phyloP scores from a whole-genome alignment of 2,113 vertebrate species.

The Phainopepla nitens region DNA sequence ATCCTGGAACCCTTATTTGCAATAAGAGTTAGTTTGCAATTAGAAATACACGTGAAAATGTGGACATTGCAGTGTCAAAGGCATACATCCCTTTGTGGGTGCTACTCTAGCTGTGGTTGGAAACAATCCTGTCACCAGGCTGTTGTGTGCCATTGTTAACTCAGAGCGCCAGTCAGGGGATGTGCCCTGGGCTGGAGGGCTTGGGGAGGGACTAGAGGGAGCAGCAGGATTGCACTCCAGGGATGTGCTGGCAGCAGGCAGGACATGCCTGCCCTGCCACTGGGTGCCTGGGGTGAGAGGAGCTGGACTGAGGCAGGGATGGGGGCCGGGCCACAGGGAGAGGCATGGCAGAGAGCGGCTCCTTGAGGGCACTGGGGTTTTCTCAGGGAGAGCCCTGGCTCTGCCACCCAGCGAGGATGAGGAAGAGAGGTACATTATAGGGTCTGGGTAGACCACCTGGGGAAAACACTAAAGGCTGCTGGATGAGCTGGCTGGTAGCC shows the following conservation, averaged over 20 bases:
- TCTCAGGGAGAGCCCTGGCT: neutral
- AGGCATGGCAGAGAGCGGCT: accelerated
- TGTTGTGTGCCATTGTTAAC: accelerated
- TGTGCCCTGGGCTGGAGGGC: neutral
- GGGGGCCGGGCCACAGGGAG: neutral
- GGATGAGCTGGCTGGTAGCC: neutral
- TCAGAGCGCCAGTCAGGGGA: neutral
- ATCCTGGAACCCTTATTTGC: neutral
- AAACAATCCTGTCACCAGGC: neutral
- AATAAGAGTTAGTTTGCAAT: too few species aligned
- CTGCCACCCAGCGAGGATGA: neutral
- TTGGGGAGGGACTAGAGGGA: neutral
- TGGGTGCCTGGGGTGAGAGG: neutral
- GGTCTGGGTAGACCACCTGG: neutral
- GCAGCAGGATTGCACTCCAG: too few species aligned
- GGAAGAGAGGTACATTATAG: neutral
- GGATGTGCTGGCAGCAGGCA: accelerated
- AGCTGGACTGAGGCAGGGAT: neutral
- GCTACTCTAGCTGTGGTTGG: neutral
- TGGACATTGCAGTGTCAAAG: neutral
- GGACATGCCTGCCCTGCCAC: neutral
- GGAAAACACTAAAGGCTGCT: neutral
- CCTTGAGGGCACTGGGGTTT: accelerated
- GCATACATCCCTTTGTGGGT: neutral
- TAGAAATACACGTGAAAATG: neutral